Conservation (phyloP, 2,797 vertebrate species). For the Holocentrus rufus region DNA sequence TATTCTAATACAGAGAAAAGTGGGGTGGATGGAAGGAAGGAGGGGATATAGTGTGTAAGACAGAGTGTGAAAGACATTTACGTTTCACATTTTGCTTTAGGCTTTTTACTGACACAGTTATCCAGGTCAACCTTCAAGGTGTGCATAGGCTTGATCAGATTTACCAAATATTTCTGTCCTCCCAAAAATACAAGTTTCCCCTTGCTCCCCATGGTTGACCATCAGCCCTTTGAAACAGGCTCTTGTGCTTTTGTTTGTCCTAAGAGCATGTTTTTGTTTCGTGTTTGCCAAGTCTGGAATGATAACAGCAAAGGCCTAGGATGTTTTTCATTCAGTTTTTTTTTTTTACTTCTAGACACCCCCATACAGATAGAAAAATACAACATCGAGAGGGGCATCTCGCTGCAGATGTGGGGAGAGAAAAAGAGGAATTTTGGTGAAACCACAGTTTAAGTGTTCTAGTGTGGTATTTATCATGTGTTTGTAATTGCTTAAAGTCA, state of each 20-base stretch:
- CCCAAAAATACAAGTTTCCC: slow-evolving; percentile 9
- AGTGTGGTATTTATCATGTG: slow-evolving; percentile 39
- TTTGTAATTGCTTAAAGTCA: slow-evolving; percentile 33
- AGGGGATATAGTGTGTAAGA: not conserved
- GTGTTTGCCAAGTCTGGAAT: slow-evolving; percentile 78
- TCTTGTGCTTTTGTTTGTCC: slow-evolving; percentile 69
- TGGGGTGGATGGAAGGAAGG: not conserved
- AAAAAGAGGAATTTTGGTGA: slow-evolving; percentile 19
- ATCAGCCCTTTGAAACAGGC: slow-evolving; percentile 60
- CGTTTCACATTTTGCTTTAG: not conserved
- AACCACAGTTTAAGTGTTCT: slow-evolving; percentile 3
- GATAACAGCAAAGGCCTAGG: slow-evolving; percentile 67
- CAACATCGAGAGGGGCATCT: slow-evolving; percentile 34
- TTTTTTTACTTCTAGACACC: slow-evolving; percentile 28
- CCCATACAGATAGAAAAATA: slow-evolving; percentile 67
- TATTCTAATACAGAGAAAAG: slow-evolving; percentile 31
- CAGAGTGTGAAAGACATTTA: not conserved
- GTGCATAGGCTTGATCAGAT: not conserved
- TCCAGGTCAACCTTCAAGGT: not conserved
- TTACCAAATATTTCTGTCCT: not conserved
- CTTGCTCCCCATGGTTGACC: slow-evolving; percentile 42
- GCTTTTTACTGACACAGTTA: not conserved
- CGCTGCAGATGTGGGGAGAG: slow-evolving; percentile 50
- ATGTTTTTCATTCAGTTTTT: slow-evolving; percentile 61
- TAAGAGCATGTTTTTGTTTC: slow-evolving; percentile 66